phyloP scores from a whole-genome alignment of 2,113 vertebrate genomes.

The Psephotus haematonotus region DNA sequence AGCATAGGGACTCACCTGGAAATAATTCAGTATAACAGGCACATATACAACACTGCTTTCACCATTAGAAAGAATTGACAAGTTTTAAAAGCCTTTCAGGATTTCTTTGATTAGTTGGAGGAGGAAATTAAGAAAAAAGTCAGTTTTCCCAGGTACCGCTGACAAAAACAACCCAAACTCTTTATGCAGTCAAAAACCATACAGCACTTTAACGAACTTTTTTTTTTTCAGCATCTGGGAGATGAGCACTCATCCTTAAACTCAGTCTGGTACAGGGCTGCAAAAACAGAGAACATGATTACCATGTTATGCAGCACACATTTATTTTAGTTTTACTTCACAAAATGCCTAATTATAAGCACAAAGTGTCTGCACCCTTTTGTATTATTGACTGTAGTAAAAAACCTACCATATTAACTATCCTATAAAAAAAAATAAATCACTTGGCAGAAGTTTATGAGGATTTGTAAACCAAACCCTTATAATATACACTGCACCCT shows the following conservation, averaged over 20 bases:
- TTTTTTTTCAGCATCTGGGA: neutral
- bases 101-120: neutral
- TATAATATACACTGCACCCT: neutral
- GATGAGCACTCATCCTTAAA: neutral
- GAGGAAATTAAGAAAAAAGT: neutral
- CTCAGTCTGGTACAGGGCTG: neutral
- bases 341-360: neutral
- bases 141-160: neutral
- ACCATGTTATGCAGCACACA: neutral
- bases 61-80: neutral
- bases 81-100: neutral
- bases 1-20: neutral
- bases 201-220: neutral
- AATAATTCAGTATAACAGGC: neutral
- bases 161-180: neutral
- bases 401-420: neutral
- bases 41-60: neutral
- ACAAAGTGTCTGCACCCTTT: neutral
- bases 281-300: neutral
- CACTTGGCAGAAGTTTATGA: neutral
- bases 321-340: neutral
- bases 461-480: neutral
- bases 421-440: neutral
- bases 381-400: neutral
- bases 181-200: neutral